phyloP scores from a whole-genome alignment of 2,888 invertebrate species.

The Stratiomys singularior region DNA sequence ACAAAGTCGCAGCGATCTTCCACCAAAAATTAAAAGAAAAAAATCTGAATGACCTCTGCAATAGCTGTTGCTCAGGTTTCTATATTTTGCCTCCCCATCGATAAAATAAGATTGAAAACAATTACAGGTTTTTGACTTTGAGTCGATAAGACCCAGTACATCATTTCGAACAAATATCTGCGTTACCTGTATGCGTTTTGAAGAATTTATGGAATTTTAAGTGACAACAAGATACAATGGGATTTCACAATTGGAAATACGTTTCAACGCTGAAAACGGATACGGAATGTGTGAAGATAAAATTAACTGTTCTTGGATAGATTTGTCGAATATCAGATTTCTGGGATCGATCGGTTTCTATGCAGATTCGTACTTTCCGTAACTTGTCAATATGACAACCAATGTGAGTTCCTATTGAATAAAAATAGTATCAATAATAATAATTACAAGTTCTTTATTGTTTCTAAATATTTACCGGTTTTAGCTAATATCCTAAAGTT shows the following conservation, averaged over 20 bases:
- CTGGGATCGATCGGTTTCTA: too few species aligned
- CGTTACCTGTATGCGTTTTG: not conserved
- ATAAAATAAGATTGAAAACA: constrained; percentile 17
- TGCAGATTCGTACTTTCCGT: too few species aligned
- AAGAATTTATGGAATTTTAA: constrained; percentile 40
- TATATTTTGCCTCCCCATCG: not conserved
- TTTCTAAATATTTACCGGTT: too few species aligned
- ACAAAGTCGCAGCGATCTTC: not conserved
- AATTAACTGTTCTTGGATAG: too few species aligned
- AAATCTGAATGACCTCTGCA: not conserved
- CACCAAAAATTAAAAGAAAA: too few species aligned
- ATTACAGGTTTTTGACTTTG: constrained; percentile 40
- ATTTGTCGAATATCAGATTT: too few species aligned
- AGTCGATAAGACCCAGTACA: not conserved
- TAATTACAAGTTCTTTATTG: too few species aligned
- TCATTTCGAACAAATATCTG: not conserved
- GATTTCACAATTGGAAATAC: not conserved
- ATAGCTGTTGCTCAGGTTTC: not conserved
- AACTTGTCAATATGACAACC: too few species aligned
- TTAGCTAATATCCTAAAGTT: too few species aligned
- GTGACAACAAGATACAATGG: not conserved
- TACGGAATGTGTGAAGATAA: too few species aligned
- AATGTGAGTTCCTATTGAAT: too few species aligned
- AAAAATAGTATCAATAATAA: too few species aligned
- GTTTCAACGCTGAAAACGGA: not conserved